phyloP scores from a whole-genome alignment of 1,140 invertebrate species.

The Araneus ventricosus region DNA sequence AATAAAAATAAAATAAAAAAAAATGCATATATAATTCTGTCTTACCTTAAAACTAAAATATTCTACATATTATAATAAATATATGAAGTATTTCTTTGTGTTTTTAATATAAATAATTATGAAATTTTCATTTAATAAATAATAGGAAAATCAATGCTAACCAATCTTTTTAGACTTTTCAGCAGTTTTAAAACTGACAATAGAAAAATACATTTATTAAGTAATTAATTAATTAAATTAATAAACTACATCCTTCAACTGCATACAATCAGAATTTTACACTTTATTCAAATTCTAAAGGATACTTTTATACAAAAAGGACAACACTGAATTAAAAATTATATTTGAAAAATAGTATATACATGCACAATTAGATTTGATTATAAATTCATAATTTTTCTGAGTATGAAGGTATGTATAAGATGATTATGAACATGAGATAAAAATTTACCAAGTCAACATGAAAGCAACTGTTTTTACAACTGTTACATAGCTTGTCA shows the following conservation, averaged over 20 bases:
- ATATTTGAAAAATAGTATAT: conserved; percentile 38
- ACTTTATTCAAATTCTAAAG: neutral
- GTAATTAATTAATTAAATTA: no score
- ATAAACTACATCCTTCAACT: neutral
- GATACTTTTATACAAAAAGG: conserved; percentile 1
- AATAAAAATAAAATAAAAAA: no score
- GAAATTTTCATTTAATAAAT: no score
- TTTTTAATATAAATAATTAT: no score
- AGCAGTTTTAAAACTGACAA: no score
- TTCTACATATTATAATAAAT: no score
- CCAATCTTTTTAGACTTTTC: no score
- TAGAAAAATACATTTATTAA: no score
- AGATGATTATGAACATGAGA: conserved; percentile 11
- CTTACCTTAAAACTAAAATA: no score
- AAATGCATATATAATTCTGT: no score
- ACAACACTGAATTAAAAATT: conserved; percentile 15
- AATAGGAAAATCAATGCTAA: no score
- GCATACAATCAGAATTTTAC: neutral
- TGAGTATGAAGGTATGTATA: neutral
- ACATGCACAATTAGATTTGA: neutral
- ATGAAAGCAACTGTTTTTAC: neutral
- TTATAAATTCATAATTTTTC: conserved; percentile 1
- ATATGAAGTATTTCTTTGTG: no score
- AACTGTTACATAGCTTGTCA: conserved; percentile 4
- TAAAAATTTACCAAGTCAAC: conserved; percentile 17